Base-by-base conservation (phyloP, 1,140 invertebrate genomes). In the Phortica variegata region DNA sequence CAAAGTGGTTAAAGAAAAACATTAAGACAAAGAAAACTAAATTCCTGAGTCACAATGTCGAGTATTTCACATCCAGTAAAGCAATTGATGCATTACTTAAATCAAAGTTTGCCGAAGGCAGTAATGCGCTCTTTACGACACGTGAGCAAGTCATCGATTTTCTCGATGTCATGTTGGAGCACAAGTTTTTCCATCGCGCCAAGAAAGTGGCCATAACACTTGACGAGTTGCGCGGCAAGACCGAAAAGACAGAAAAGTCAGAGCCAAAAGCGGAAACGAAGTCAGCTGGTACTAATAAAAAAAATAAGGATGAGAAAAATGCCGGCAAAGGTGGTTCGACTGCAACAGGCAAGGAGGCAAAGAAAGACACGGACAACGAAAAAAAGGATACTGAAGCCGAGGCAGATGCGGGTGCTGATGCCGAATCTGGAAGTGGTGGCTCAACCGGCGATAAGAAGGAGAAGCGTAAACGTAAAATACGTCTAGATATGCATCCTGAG, bases 401-500 rank as follows among this genome's bases (percentile, higher is more conserved):
- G 9, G 40, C 34, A 0, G 34, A 49, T 8, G 44, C 32, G 9
- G 50, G 2, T 21, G 31, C 12, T 32, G 20, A 10, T 17, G 31
- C 6, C 1, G 17, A n/a, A n/a, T n/a, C n/a, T n/a, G n/a, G n/a
- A n/a, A n/a, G n/a, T n/a, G n/a, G n/a, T n/a, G n/a, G n/a, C n/a
- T n/a, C n/a, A n/a, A n/a, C 44, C 37, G 59, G 58, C 9, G 60
- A 68, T 18, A 74, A 56, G 47, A 81, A 82, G 50, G 82, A 84
- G 52, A 84, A 84, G 68, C 79, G 81, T 49, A 86, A 85, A 60
- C 81, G 84, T 50, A 86, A 86, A 77, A 84, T 86, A 16, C 87
- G 94, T 32, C 76, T 98, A 10, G 93, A 97, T 77, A 97, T 98
- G 94, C 93, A 97, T 78, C 84, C 93, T 62, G 90, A 97, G 54